Conservation (phyloP, 2,888 invertebrate genomes). For the Erebia ligea region DNA sequence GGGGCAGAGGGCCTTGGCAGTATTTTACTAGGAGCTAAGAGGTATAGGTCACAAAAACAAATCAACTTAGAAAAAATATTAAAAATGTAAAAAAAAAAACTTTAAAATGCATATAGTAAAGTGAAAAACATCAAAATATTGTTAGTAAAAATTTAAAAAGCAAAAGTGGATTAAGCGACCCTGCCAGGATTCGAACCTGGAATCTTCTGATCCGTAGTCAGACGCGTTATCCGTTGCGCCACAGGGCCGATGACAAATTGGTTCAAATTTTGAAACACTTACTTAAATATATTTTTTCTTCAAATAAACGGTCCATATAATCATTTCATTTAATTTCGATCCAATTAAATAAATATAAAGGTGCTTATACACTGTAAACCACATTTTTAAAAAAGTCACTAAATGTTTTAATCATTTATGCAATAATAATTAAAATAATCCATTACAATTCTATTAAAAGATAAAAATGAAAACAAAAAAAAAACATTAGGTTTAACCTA, state of each 20-base stretch:
- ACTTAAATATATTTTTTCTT: neutral
- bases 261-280: slow-evolving; percentile 13
- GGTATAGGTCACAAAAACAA: too few species aligned
- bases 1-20: too few species aligned
- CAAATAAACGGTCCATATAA: neutral
- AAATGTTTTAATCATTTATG: too few species aligned
- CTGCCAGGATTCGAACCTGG: slow-evolving; percentile 87
- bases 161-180: slow-evolving; percentile 61
- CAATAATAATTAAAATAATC: neutral
- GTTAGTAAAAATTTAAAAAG: neutral
- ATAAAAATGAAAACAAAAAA: neutral
- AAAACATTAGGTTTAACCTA: slow-evolving; percentile 1
- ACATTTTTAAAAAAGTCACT: too few species aligned
- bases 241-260: slow-evolving; percentile 72
- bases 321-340: too few species aligned
- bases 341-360: too few species aligned
- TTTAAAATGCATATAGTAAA: too few species aligned
- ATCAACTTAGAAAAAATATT: too few species aligned
- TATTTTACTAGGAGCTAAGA: too few species aligned
- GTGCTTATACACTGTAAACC: too few species aligned
- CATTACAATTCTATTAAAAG: neutral
- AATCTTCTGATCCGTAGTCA: slow-evolving; percentile 88
- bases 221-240: slow-evolving; percentile 88
- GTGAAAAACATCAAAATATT: too few species aligned
- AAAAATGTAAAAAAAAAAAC: too few species aligned